phyloP scores from a whole-genome alignment of 1,140 invertebrate species.

The Achroia grisella region DNA sequence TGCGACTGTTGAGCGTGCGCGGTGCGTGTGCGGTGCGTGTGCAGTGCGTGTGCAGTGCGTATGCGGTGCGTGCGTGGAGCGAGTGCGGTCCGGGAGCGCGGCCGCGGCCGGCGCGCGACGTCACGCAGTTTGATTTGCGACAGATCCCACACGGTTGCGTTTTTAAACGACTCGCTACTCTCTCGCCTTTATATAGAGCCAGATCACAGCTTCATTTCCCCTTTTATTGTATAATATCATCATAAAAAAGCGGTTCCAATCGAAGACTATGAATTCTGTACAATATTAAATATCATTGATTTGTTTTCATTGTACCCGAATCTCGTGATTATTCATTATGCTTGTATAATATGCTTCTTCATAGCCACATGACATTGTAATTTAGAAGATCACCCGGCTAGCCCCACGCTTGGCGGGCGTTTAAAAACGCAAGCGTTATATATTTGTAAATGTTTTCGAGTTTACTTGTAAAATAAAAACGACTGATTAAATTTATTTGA shows the following conservation, averaged over 20 bases:
- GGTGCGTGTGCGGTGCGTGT: not conserved
- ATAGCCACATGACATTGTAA: too few species aligned
- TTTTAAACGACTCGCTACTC: too few species aligned
- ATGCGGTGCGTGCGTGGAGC: not conserved
- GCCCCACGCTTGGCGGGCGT: too few species aligned
- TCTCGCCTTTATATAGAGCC: not conserved
- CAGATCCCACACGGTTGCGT: too few species aligned
- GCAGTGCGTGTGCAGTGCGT: not conserved
- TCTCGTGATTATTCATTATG: too few species aligned
- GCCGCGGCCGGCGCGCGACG: constrained; percentile 20
- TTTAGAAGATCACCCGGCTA: too few species aligned
- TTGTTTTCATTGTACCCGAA: constrained; percentile 6
- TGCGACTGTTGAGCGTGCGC: constrained; percentile 6
- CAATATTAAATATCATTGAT: not conserved
- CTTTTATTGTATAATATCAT: too few species aligned
- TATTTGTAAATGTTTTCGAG: constrained; percentile 33
- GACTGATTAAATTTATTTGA: constrained; percentile 30
- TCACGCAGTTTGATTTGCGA: not conserved
- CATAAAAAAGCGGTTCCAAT: too few species aligned
- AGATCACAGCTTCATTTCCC: too few species aligned
- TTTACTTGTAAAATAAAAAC: constrained; percentile 28
- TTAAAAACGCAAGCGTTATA: not conserved
- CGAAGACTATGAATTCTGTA: too few species aligned
- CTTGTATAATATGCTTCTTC: not conserved
- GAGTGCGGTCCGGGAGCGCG: not conserved